phyloP scores from a whole-genome alignment of 2,888 invertebrate species.

The Netelia inedita region DNA sequence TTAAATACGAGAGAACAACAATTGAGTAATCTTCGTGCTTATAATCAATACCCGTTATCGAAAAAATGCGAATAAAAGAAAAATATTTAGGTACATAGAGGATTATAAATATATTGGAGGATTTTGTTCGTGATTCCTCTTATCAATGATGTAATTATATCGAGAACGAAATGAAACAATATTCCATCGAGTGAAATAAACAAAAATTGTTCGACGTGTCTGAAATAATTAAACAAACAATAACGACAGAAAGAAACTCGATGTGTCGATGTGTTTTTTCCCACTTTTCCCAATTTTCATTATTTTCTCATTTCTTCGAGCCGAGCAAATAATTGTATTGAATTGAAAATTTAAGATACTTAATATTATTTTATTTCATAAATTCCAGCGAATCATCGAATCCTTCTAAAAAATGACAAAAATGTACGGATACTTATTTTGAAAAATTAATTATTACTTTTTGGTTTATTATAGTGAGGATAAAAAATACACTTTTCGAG shows the following conservation, averaged over 20 bases:
- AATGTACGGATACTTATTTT: too few species aligned
- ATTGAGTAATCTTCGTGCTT: constrained; percentile 7
- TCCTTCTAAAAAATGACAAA: too few species aligned
- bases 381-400: too few species aligned
- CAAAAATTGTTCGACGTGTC: constrained; percentile 18
- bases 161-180: constrained; percentile 2
- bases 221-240: constrained; percentile 5
- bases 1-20: background rate
- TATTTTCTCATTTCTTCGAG: background rate
- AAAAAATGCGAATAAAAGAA: constrained; percentile 12
- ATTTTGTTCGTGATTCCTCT: background rate
- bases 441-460: too few species aligned
- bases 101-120: background rate
- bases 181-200: constrained; percentile 16
- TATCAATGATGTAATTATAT: constrained; percentile 19
- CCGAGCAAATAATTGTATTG: too few species aligned
- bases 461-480: background rate
- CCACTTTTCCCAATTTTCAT: background rate
- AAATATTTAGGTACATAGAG: constrained; percentile 43
- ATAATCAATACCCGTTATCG: constrained; percentile 12
- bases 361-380: too few species aligned
- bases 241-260: background rate
- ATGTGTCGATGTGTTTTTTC: background rate
- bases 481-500: constrained; percentile 20
- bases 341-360: too few species aligned